Percentiles rank a stretch among this genome's conserved stretches.
Evolutionary conservation across 2,113 vertebrate genomes (phyloP).

Genomic region (Tichodroma muraria): DNA sequence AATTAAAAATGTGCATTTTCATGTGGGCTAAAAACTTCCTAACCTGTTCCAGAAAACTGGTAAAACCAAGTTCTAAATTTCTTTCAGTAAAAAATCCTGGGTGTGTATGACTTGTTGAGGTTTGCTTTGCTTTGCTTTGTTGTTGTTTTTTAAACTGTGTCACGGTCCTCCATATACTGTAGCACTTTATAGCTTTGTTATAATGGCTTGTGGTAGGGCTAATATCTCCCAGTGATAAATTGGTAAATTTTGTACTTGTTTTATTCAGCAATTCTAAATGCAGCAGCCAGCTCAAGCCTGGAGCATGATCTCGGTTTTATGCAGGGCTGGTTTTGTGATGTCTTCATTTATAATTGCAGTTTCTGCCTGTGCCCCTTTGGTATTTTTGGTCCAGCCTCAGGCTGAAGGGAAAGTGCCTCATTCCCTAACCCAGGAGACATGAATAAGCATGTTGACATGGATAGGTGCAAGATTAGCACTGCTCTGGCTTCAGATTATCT

Average conservation of each 20-base stretch:
- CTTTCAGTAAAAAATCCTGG: neutral
- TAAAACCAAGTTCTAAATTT: neutral
- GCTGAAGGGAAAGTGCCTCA: slow-evolving; percentile 17
- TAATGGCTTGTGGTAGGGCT: neutral
- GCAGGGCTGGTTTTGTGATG: neutral
- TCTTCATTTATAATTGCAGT: neutral
- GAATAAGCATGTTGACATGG: slow-evolving; percentile 4
- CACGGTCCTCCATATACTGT: neutral
- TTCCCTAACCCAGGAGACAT: neutral
- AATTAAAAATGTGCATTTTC: neutral
- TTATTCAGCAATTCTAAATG: neutral
- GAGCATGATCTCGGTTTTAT: neutral
- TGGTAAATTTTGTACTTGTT: neutral
- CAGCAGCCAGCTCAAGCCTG: neutral
- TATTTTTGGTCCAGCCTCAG: neutral
- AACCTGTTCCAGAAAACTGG: neutral
- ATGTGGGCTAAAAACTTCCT: neutral
- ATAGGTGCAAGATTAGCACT: neutral
- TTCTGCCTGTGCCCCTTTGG: neutral
- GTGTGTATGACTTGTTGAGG: neutral
- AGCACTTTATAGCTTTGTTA: neutral
- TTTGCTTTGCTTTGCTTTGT: neutral
- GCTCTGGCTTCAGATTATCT: neutral
- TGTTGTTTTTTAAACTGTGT: neutral
- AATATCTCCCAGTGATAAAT: neutral